Evolutionary conservation across 2,797 vertebrate species (phyloP).

Genomic region (Hoplostethus mediterraneus): DNA sequence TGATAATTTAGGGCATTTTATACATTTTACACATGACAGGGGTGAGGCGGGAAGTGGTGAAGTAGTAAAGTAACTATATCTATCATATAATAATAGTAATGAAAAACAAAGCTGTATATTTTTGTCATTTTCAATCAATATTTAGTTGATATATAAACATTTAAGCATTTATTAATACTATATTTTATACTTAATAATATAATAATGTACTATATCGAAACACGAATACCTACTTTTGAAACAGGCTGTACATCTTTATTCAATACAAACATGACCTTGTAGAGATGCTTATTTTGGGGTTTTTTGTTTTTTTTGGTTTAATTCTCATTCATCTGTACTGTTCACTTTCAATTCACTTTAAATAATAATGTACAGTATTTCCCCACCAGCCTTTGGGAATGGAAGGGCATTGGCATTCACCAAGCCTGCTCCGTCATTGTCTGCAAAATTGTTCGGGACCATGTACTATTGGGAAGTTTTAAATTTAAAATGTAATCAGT

Average conservation of each 20-base stretch:
- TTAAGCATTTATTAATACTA: too few species aligned
- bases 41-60: slow-evolving; percentile 4
- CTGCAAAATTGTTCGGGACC: slow-evolving; percentile 48
- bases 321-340: background rate
- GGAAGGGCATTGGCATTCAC: slow-evolving; percentile 60
- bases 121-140: too few species aligned
- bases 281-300: too few species aligned
- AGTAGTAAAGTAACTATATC: slow-evolving; percentile 2
- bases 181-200: too few species aligned
- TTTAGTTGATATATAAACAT: too few species aligned
- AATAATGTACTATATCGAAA: too few species aligned
- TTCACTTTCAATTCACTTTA: slow-evolving; percentile 1
- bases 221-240: too few species aligned
- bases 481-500: slow-evolving; percentile 88
- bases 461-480: slow-evolving; percentile 72
- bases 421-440: too few species aligned
- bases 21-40: slow-evolving; percentile 18
- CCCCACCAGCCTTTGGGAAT: slow-evolving; percentile 11
- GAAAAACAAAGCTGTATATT: too few species aligned
- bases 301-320: too few species aligned
- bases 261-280: background rate
- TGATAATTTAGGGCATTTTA: slow-evolving; percentile 2
- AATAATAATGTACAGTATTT: slow-evolving; percentile 11
- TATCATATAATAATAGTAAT: background rate
- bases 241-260: too few species aligned